phyloP scores from a whole-genome alignment of 2,888 invertebrate species.

The Cylindroiulus punctatus region DNA sequence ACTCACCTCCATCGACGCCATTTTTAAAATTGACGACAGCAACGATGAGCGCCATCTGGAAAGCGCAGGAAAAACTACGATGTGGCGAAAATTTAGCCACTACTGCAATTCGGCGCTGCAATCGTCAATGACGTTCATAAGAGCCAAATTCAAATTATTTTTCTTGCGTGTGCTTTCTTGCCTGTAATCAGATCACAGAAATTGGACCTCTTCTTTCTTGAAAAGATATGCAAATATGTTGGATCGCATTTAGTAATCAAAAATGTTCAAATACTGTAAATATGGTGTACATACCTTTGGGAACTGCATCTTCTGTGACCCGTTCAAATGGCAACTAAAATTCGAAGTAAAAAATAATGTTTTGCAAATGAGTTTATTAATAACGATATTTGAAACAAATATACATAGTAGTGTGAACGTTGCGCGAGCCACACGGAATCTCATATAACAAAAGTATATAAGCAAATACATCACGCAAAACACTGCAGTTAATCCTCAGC shows the following conservation, averaged over 20 bases:
- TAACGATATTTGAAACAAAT: conserved; percentile 14
- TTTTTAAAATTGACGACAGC: conserved; percentile 16
- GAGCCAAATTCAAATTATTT: too few species aligned
- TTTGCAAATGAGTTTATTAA: conserved; percentile 8
- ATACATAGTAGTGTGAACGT: conserved; percentile 24
- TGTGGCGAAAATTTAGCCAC: too few species aligned
- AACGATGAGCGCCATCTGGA: background rate
- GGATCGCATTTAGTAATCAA: too few species aligned
- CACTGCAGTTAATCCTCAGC: background rate
- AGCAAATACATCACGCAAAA: background rate
- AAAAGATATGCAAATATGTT: too few species aligned
- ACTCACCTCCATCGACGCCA: conserved; percentile 31
- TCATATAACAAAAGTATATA: conserved; percentile 24
- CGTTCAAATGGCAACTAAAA: background rate
- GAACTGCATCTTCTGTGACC: too few species aligned
- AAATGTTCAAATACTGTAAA: too few species aligned
- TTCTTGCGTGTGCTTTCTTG: too few species aligned
- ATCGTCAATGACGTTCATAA: too few species aligned
- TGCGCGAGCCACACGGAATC: conserved; percentile 25
- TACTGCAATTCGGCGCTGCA: too few species aligned
- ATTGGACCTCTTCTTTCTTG: too few species aligned
- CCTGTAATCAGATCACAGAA: too few species aligned
- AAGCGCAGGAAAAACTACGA: background rate
- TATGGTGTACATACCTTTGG: too few species aligned
- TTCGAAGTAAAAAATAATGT: background rate